Conservation (phyloP, 2,797 vertebrate species). For the Neoniphon sammara region DNA sequence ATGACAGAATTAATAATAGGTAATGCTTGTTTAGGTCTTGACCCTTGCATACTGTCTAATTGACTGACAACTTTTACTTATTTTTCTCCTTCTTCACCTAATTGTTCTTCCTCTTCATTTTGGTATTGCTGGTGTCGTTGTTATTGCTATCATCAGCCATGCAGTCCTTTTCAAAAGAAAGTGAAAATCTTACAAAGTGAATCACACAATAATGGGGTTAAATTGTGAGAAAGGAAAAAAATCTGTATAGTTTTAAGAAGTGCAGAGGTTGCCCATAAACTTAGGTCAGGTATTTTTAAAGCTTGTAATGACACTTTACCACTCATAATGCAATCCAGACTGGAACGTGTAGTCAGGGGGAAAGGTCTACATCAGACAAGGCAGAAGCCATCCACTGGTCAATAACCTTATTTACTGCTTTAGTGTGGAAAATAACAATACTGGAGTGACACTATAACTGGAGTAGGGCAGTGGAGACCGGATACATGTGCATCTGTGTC, state of each 20-base stretch:
- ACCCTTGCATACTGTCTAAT: no score
- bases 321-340: slow-evolving; percentile 5
- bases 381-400: background rate
- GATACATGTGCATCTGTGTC: no score
- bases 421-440: background rate
- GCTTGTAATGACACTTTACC: slow-evolving; percentile 7
- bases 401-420: background rate
- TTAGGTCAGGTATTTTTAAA: slow-evolving; percentile 11
- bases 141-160: no score
- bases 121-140: no score
- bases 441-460: background rate
- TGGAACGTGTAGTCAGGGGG: background rate
- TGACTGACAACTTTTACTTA: no score
- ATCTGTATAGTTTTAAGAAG: background rate
- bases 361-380: slow-evolving; percentile 15
- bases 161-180: no score
- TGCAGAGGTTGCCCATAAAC: background rate
- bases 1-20: no score
- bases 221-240: slow-evolving; percentile 1
- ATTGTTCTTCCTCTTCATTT: no score
- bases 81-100: no score
- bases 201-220: background rate
- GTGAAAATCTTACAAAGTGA: no score
- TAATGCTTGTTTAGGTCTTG: no score
- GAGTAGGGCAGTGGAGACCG: background rate